These are phyloP conservation scores for Altica lythri DNA, from an alignment of 2,888 invertebrate species.

Conservation along the genomic window DNA sequence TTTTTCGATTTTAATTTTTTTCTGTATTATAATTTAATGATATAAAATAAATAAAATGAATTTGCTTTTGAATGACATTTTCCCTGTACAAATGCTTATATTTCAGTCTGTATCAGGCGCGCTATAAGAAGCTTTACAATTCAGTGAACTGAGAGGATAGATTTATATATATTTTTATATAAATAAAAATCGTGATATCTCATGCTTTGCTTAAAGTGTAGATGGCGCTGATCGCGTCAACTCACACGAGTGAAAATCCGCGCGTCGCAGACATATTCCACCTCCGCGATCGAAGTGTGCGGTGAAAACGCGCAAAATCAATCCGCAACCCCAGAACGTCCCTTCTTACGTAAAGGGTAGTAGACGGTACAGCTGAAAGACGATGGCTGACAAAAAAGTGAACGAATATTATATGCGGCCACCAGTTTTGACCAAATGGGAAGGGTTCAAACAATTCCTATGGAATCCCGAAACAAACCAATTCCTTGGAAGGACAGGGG, in stretches of 20 bases:
- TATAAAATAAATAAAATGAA: too few relatives aligned
- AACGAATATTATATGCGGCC: conserved; percentile 78
- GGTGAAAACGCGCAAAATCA: conserved; percentile 46
- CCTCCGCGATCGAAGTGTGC: conserved; percentile 46
- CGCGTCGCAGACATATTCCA: conserved; percentile 27
- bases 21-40: too few relatives aligned
- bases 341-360: conserved; percentile 48
- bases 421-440: conserved; percentile 83
- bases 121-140: too few relatives aligned
- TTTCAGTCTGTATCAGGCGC: too few relatives aligned
- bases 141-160: too few relatives aligned
- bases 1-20: too few relatives aligned
- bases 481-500: conserved; percentile 87
- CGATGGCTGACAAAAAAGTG: conserved; percentile 79
- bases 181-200: too few relatives aligned
- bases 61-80: too few relatives aligned
- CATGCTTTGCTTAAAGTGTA: neutral
- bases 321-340: conserved; percentile 47
- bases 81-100: too few relatives aligned
- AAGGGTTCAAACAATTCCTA: conserved; percentile 81
- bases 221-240: conserved; percentile 8
- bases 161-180: too few relatives aligned
- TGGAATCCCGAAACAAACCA: conserved; percentile 93
- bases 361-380: conserved; percentile 34
- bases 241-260: conserved; percentile 10